Evolutionary conservation across 2,888 invertebrate genomes (phyloP).

Genomic region (Lampropteryx suffumata): DNA sequence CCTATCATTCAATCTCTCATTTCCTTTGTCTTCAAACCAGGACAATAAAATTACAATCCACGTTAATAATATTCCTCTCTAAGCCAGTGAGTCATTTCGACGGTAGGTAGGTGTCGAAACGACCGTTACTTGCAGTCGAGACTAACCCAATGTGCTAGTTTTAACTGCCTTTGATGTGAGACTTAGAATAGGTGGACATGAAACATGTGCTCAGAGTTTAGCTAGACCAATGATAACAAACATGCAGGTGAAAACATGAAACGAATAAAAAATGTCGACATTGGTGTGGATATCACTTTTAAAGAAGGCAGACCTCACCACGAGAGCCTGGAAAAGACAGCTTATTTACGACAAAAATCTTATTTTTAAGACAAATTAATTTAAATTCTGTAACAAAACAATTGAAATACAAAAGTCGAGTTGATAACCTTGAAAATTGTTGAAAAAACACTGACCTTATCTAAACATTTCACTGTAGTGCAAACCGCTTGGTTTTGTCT

Average conservation of each 20-base stretch:
- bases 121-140: constrained; percentile 18
- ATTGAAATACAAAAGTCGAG: too few species aligned
- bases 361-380: too few species aligned
- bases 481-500: background rate
- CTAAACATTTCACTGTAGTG: too few species aligned
- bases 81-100: constrained; percentile 10
- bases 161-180: constrained; percentile 36
- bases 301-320: too few species aligned
- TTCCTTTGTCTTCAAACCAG: constrained; percentile 4
- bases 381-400: too few species aligned
- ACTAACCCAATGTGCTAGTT: constrained; percentile 50
- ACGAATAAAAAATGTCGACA: too few species aligned
- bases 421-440: too few species aligned
- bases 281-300: too few species aligned
- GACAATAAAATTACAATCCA: constrained; percentile 7
- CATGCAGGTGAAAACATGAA: background rate
- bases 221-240: constrained; percentile 6
- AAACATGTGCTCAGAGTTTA: constrained; percentile 1
- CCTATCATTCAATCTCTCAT: background rate
- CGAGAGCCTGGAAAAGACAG: too few species aligned
- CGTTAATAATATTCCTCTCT: background rate
- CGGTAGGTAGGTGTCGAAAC: constrained; percentile 6
- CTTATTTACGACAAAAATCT: too few species aligned
- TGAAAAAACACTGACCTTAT: too few species aligned
- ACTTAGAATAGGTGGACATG: constrained; percentile 8